Percentiles rank a stretch among this genome's conserved stretches.
These are phyloP conservation scores for Octodon degus DNA, from an alignment of 2,113 vertebrate genomes.

Conservation along the genomic window DNA sequence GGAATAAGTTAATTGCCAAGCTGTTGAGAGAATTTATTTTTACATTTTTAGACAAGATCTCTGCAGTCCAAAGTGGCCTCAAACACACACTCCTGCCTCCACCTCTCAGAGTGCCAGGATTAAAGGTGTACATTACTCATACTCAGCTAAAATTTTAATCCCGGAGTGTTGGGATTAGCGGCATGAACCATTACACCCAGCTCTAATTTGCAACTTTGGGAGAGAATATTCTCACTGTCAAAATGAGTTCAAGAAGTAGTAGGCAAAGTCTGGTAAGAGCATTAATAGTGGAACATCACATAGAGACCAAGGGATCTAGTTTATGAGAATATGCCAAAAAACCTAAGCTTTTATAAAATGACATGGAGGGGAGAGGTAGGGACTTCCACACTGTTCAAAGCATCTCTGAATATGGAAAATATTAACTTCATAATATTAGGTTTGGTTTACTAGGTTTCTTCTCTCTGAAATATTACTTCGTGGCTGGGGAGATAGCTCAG, in stretches of 20 bases:
- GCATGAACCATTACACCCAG: not conserved
- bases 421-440: not conserved
- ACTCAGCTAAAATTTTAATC: no score
- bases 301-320: not conserved
- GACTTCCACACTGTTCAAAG: not conserved
- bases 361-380: not conserved
- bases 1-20: not conserved
- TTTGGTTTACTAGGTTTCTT: conserved; percentile 17
- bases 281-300: not conserved
- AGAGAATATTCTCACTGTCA: conserved; percentile 43
- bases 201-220: not conserved
- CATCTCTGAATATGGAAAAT: not conserved
- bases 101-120: not conserved
- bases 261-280: not conserved
- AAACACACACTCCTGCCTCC: not conserved
- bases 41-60: not conserved
- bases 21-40: not conserved
- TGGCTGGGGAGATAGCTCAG: no score
- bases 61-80: not conserved
- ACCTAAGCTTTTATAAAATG: conserved; percentile 12
- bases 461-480: not conserved
- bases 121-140: no score
- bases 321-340: conserved; percentile 9
- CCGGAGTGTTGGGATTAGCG: not conserved
- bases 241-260: conserved; percentile 31